A percentile compares a stretch with the other conserved stretches of the same genome.
phyloP scores from a whole-genome alignment of 2,888 invertebrate species.

The Cerceris rybyensis region DNA sequence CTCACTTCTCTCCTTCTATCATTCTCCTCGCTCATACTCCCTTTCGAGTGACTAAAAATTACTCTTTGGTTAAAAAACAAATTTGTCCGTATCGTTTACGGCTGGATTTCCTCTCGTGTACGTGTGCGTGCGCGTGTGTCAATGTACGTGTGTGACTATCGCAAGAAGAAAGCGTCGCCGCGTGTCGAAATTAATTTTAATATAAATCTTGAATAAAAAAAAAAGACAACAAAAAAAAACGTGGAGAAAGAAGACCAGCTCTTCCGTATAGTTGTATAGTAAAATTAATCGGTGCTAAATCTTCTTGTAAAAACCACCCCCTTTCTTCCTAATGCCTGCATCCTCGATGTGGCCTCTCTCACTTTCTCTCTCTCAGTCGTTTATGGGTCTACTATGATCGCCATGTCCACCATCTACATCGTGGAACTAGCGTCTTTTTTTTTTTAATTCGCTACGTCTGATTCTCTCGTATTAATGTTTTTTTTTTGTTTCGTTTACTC shows the following conservation, averaged over 20 bases:
- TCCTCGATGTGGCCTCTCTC: no score
- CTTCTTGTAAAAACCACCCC: no score
- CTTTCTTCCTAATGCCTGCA: no score
- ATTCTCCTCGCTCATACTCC: not conserved
- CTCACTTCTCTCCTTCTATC: not conserved
- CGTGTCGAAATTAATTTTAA: conserved; percentile 70
- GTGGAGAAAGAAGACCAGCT: conserved; percentile 72
- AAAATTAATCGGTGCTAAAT: conserved; percentile 67
- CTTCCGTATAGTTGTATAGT: conserved; percentile 69
- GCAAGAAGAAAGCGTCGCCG: conserved; percentile 56
- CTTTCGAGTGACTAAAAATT: conserved; percentile 67
- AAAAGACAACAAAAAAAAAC: no score
- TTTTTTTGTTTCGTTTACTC: conserved; percentile 23
- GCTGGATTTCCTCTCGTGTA: conserved; percentile 10
- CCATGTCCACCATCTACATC: no score
- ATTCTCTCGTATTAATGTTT: conserved; percentile 18
- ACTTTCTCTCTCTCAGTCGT: no score
- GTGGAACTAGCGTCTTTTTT: no score
- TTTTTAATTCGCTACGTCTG: not conserved
- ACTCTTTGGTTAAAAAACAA: conserved; percentile 79
- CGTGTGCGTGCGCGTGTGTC: conserved; percentile 11
- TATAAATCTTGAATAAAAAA: conserved; percentile 60
- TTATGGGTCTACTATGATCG: no score
- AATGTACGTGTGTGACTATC: conserved; percentile 17
- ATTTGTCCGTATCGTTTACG: conserved; percentile 62